Percentiles rank a stretch among this genome's conserved stretches.
phyloP scores from a whole-genome alignment of 2,113 vertebrate genomes.

The Proteles cristata region DNA sequence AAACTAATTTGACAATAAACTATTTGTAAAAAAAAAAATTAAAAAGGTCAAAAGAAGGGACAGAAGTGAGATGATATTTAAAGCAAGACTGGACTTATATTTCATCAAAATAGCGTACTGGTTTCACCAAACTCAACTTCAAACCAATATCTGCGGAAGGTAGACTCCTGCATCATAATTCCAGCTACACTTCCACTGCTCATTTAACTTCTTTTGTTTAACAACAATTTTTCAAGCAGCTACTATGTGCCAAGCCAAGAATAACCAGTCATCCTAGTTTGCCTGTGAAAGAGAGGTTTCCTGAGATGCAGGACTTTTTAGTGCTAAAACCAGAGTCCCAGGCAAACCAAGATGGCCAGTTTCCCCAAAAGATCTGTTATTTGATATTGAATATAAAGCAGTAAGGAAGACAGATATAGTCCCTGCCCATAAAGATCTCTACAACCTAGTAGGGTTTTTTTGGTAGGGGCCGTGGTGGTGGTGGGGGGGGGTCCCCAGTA shows the following conservation, averaged over 20 bases:
- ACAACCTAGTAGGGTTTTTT: not conserved
- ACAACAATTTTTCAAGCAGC: not conserved
- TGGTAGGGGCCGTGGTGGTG: not conserved
- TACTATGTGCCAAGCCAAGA: not conserved
- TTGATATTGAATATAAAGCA: conserved; percentile 19
- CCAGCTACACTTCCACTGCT: not conserved
- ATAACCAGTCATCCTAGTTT: not conserved
- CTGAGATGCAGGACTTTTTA: not conserved
- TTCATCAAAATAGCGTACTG: not conserved
- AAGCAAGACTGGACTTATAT: not conserved
- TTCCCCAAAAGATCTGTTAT: not conserved
- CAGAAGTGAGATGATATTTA: not conserved
- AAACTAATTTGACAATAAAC: no score
- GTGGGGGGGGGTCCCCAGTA: not conserved
- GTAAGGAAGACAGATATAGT: not conserved
- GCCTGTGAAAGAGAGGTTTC: not conserved
- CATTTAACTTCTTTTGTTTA: not conserved
- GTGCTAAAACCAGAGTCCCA: not conserved
- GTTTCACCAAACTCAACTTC: not conserved
- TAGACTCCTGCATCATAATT: not conserved
- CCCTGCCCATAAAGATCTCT: not conserved
- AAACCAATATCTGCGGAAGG: not conserved
- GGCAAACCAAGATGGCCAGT: not conserved
- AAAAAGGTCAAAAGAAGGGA: conserved; percentile 40
- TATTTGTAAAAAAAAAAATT: not conserved